These are phyloP conservation scores for Donacobius atricapilla DNA, from an alignment of 2,113 vertebrate genomes.

Conservation along the genomic window DNA sequence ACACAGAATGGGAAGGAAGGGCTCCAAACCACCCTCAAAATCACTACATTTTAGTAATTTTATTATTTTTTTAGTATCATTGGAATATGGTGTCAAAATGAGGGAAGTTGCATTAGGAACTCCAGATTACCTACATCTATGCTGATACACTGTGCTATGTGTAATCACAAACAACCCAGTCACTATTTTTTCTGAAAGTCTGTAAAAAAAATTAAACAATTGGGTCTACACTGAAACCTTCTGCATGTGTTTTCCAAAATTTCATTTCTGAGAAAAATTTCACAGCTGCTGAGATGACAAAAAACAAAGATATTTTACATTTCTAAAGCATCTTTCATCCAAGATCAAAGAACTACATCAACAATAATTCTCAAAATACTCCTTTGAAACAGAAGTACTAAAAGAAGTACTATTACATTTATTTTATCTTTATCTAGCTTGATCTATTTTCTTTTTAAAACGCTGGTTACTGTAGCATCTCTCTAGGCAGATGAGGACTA, in stretches of 20 bases:
- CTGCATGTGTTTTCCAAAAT: not conserved
- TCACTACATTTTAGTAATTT: not conserved
- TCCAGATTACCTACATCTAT: not conserved
- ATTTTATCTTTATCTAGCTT: slow-evolving; percentile 40
- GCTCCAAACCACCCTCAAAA: not conserved
- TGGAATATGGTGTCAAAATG: not conserved
- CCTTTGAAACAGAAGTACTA: slow-evolving; percentile 32
- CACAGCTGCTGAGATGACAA: slow-evolving; percentile 39
- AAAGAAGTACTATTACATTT: slow-evolving; percentile 9
- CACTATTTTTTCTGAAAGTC: not conserved
- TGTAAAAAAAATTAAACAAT: not conserved
- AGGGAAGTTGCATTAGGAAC: not conserved
- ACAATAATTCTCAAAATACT: slow-evolving; percentile 34
- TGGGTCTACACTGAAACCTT: not conserved
- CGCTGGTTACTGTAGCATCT: not conserved
- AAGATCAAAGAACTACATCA: slow-evolving; percentile 43
- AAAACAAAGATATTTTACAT: slow-evolving; percentile 51
- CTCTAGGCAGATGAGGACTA: not conserved
- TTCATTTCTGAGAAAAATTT: slow-evolving; percentile 38
- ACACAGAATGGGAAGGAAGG: not conserved
- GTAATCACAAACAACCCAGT: slow-evolving; percentile 42
- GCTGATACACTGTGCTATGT: not conserved
- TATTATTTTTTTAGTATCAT: not conserved
- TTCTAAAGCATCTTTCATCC: slow-evolving; percentile 65
- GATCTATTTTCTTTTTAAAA: slow-evolving; percentile 29